phyloP scores from a whole-genome alignment of 2,113 vertebrate species.

The Zosterops hypoxanthus region DNA sequence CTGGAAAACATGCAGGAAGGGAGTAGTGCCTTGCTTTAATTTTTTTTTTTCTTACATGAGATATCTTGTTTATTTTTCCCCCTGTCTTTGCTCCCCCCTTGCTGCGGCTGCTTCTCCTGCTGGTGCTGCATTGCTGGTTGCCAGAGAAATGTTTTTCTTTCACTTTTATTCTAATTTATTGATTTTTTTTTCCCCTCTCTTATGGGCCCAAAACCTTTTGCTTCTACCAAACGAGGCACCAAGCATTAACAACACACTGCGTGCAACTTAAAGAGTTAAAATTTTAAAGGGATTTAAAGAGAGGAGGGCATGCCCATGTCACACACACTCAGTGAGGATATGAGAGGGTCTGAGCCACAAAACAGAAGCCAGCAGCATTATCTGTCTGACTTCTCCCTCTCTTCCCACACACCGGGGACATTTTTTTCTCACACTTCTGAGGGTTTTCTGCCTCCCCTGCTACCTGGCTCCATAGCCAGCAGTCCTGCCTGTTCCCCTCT shows the following conservation, averaged over 20 bases:
- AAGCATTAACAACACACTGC: background rate
- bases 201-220: background rate
- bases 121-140: constrained; percentile 36
- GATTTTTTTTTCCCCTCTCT: accelerated
- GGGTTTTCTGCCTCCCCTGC: background rate
- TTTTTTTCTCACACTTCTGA: background rate
- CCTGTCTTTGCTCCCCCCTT: background rate
- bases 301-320: background rate
- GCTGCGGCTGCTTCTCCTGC: constrained; percentile 53
- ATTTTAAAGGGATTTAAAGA: background rate
- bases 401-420: background rate
- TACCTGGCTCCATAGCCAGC: background rate
- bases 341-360: background rate
- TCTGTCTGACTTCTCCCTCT: background rate
- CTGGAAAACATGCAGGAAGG: background rate
- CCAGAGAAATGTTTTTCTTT: constrained; percentile 61
- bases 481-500: background rate
- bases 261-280: background rate
- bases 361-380: background rate
- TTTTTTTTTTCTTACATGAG: background rate
- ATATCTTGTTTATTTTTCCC: constrained; percentile 37
- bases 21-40: background rate
- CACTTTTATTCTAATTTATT: constrained; percentile 42
- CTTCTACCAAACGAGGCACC: background rate
- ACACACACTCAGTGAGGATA: background rate